Evolutionary conservation across 2,113 vertebrate species (phyloP).

Genomic region (Meleagris gallopavo): DNA sequence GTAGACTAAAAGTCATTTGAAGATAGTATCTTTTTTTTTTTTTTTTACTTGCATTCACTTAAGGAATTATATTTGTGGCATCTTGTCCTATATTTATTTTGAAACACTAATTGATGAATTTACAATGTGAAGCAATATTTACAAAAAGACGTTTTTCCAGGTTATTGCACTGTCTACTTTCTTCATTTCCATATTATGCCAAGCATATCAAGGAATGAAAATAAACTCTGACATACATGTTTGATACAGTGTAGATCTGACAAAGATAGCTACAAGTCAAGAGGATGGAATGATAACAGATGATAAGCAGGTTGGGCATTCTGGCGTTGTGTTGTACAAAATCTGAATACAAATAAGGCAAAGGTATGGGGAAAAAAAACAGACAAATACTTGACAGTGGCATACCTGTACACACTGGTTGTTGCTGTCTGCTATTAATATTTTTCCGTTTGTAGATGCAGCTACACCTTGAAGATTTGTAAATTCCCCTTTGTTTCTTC

Average conservation of each 20-base stretch:
- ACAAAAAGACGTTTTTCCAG: background rate
- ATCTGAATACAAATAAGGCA: background rate
- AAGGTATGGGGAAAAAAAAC: background rate
- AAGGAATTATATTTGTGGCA: background rate
- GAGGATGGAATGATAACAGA: background rate
- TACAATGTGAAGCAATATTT: background rate
- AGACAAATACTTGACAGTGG: background rate
- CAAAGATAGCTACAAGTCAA: background rate
- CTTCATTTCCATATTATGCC: background rate
- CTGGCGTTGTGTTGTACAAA: background rate
- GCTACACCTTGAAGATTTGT: constrained; percentile 98
- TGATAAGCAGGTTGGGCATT: background rate
- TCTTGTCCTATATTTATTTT: background rate
- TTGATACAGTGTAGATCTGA: background rate
- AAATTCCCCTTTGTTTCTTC: constrained; percentile 98
- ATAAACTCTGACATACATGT: background rate
- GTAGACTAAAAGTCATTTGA: background rate
- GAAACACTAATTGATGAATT: background rate
- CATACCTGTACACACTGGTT: constrained; percentile 99
- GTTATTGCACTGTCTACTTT: background rate
- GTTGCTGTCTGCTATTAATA: constrained; percentile 98
- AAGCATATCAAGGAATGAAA: background rate
- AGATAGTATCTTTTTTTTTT: background rate
- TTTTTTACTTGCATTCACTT: background rate
- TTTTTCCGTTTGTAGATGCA: constrained; percentile 88